Percentiles rank a stretch among this genome's conserved stretches.
Conservation (phyloP, 1,140 invertebrate species). For the Helicoverpa zea region DNA sequence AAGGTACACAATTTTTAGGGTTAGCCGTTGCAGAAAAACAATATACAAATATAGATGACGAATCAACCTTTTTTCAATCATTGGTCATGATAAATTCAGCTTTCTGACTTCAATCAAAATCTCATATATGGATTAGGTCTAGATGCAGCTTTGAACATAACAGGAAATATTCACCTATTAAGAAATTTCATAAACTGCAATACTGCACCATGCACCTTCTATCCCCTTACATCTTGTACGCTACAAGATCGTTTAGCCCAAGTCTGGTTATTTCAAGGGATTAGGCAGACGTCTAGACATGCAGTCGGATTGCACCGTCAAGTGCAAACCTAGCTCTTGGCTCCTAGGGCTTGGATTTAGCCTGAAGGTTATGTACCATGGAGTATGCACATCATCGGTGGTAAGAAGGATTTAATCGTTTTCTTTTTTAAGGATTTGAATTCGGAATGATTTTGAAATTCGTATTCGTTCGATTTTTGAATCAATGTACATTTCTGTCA, state of each 20-base stretch:
- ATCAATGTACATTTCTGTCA: too few species aligned
- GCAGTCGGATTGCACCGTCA: neutral
- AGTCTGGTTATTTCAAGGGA: conserved; percentile 18
- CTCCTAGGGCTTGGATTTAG: neutral
- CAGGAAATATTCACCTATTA: too few species aligned
- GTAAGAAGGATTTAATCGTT: neutral
- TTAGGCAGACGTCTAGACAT: conserved; percentile 31
- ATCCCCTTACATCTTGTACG: neutral
- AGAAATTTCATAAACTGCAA: too few species aligned
- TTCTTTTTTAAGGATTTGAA: neutral
- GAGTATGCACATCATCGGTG: neutral
- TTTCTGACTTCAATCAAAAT: too few species aligned
- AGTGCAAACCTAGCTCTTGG: conserved; percentile 10
- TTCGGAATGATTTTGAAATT: neutral
- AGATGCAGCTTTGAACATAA: too few species aligned
- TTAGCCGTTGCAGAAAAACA: too few species aligned
- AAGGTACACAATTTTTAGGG: too few species aligned
- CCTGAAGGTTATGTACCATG: conserved; percentile 5
- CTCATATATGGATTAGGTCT: too few species aligned
- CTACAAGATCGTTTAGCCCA: neutral
- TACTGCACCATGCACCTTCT: neutral
- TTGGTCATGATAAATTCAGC: too few species aligned
- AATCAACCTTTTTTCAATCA: too few species aligned
- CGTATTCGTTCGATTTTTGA: neutral
- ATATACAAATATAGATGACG: too few species aligned